A percentile compares a stretch with the other conserved stretches of the same genome.
phyloP scores from a whole-genome alignment of 2,888 invertebrate genomes.

The Anoncus sp. region DNA sequence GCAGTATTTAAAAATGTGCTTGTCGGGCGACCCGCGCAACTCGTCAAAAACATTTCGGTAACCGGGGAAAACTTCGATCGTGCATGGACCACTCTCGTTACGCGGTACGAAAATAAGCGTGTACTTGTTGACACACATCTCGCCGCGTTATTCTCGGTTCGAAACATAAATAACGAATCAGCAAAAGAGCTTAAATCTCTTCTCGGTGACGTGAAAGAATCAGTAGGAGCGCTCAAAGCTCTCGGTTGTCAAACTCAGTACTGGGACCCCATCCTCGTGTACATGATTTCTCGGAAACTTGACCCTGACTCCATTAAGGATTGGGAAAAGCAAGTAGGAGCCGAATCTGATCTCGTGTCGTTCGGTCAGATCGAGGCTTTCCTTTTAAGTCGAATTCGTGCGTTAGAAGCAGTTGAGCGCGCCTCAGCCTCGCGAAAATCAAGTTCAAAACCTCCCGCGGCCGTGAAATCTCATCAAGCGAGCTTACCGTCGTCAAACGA shows the following conservation, averaged over 20 bases:
- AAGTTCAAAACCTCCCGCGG: no score
- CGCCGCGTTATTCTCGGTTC: slow-evolving; percentile 27
- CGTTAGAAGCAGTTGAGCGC: slow-evolving; percentile 33
- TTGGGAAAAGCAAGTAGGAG: slow-evolving; percentile 32
- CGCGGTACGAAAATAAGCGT: slow-evolving; percentile 54
- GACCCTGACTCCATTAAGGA: slow-evolving; percentile 24
- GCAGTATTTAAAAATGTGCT: slow-evolving; percentile 45
- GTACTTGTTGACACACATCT: slow-evolving; percentile 40
- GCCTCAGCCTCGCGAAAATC: no score
- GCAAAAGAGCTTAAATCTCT: slow-evolving; percentile 14
- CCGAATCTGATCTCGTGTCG: neutral
- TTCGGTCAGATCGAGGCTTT: slow-evolving; percentile 26
- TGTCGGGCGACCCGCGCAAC: slow-evolving; percentile 48
- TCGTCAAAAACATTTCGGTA: slow-evolving; percentile 32
- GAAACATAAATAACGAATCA: neutral
- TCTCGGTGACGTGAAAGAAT: slow-evolving; percentile 23
- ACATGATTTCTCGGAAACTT: slow-evolving; percentile 13
- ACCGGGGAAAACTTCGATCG: slow-evolving; percentile 37
- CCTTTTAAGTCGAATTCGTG: slow-evolving; percentile 16
- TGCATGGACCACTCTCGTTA: slow-evolving; percentile 46
- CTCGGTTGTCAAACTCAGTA: slow-evolving; percentile 15
- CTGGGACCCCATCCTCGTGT: slow-evolving; percentile 35
- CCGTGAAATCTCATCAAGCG: no score
- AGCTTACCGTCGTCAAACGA: no score
- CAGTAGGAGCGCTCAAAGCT: slow-evolving; percentile 36